phyloP scores from a whole-genome alignment of 2,113 vertebrate species.

The Typhlomys cinereus region DNA sequence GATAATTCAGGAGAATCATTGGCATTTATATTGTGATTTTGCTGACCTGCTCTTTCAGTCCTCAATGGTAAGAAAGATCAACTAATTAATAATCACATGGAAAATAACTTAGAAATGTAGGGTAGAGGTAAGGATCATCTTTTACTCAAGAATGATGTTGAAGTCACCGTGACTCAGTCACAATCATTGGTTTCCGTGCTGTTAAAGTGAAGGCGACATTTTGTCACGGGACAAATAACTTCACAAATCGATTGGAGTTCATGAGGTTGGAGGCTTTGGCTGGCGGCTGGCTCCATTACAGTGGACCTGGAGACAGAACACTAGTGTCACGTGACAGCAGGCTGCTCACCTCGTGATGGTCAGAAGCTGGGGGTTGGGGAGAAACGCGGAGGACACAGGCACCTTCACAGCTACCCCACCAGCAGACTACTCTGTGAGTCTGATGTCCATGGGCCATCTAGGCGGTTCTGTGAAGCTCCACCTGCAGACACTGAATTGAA shows the following conservation, averaged over 20 bases:
- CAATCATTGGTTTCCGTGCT: not conserved
- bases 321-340: not conserved
- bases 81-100: not conserved
- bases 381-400: too few species aligned
- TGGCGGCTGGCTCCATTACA: not conserved
- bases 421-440: not conserved
- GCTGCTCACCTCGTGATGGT: not conserved
- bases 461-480: not conserved
- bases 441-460: not conserved
- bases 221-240: not conserved
- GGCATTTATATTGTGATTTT: not conserved
- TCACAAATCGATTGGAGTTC: not conserved
- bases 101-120: not conserved
- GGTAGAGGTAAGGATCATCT: not conserved
- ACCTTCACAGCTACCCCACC: not conserved
- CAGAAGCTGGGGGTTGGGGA: not conserved
- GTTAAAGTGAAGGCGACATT: not conserved
- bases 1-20: not conserved
- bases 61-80: not conserved
- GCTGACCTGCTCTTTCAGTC: not conserved
- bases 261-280: not conserved
- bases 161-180: not conserved
- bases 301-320: not conserved
- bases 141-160: not conserved
- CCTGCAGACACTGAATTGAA: not conserved